Conservation (phyloP, 2,888 invertebrate species). For the Tinea trinotella region DNA sequence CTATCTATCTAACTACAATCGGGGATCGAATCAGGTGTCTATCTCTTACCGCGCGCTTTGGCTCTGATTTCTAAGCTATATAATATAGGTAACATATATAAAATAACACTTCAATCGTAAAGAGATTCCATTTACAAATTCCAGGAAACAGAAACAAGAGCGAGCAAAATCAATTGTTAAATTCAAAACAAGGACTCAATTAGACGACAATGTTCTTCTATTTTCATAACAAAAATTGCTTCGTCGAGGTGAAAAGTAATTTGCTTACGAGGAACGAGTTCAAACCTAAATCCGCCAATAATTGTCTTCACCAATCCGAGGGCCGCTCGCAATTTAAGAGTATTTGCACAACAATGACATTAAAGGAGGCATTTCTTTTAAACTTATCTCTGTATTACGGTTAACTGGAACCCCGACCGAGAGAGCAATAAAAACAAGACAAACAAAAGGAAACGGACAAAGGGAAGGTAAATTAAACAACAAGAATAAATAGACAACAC, state of each 20-base stretch:
- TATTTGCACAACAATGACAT: conserved; percentile 43
- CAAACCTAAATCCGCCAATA: conserved; percentile 27
- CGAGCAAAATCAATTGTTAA: conserved; percentile 1
- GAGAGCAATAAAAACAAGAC: conserved; percentile 37
- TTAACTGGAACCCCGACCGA: conserved; percentile 30
- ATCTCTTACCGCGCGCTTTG: too few species aligned
- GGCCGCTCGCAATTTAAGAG: conserved; percentile 29
- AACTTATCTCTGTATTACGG: conserved; percentile 41
- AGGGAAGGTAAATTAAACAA: conserved; percentile 47
- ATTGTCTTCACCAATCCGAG: conserved; percentile 29
- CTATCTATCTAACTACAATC: too few species aligned
- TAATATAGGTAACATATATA: too few species aligned
- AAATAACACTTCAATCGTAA: too few species aligned
- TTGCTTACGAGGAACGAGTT: conserved; percentile 27
- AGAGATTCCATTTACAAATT: background rate
- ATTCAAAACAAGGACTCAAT: conserved; percentile 5
- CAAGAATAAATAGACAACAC: conserved; percentile 43
- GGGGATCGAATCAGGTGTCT: too few species aligned
- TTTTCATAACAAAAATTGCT: conserved; percentile 32
- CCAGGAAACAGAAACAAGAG: background rate
- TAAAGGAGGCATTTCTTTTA: conserved; percentile 41
- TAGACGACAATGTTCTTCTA: conserved; percentile 19
- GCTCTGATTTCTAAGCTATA: too few species aligned
- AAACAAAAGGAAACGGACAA: conserved; percentile 37
- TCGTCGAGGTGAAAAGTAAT: conserved; percentile 29